Evolutionary conservation across 53 echinoderm and acorn worm genomes (phyloP).

Genomic region (Arbacia lixula): DNA sequence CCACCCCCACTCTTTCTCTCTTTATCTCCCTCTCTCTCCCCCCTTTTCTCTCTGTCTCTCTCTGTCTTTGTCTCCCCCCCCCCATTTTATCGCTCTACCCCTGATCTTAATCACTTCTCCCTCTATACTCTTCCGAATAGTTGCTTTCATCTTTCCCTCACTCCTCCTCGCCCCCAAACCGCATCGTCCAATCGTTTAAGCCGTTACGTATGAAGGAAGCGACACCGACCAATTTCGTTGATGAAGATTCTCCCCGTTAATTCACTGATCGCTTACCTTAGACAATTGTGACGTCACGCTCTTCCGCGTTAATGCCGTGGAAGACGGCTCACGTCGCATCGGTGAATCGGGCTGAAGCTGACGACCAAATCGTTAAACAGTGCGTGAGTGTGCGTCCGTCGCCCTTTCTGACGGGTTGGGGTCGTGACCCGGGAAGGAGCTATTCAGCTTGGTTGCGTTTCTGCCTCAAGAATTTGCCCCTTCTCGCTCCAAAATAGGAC

Average conservation of each 20-base stretch:
- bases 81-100: no score
- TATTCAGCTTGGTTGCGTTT: not conserved
- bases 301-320: constrained; percentile 3
- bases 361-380: constrained; percentile 47
- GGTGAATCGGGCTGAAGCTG: constrained; percentile 34
- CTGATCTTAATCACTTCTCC: no score
- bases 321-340: constrained; percentile 26
- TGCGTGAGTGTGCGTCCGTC: not conserved
- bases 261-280: constrained; percentile 26
- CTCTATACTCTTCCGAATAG: no score
- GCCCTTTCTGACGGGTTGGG: no score
- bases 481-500: constrained; percentile 19
- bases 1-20: no score
- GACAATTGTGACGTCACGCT: constrained; percentile 24
- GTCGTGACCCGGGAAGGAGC: not conserved
- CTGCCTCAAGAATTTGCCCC: constrained; percentile 1
- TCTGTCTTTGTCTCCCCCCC: no score
- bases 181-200: no score
- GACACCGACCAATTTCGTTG: constrained; percentile 17
- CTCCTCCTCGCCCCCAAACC: no score
- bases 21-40: no score
- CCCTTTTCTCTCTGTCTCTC: no score
- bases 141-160: no score
- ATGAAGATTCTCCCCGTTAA: constrained; percentile 29
- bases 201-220: no score